Evolutionary conservation across 2,888 invertebrate genomes (phyloP), one percentile per base, ranked within the genome.

Genomic region (Chorisops tibialis): DNA sequence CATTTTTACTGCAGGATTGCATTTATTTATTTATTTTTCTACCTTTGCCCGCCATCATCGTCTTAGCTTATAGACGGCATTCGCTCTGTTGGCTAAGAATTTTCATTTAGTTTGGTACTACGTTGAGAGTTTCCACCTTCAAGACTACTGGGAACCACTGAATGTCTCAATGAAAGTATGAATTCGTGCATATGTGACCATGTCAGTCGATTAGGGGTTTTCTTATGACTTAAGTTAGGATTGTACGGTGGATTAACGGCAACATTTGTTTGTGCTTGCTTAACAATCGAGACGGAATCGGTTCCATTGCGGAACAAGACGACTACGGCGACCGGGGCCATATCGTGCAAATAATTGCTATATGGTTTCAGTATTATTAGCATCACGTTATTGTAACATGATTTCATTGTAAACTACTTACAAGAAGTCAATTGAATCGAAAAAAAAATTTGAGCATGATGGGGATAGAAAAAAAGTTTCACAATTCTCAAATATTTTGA

Each of bases 361-460:
- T 56, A 56, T 43, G 18, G 24, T 21, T 56, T 45, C 12, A 12
- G 45, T 56, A 30, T 45, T 56, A 56, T 56, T 56, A 56, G 56
- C 56, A 56, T 56, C 56, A 56, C 56, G 56, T 56, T 56, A 56
- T 56, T 56, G 43, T 35, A 45, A 56, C 56, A 56, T 56, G 56
- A 56, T 30, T 56, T 56, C 35, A 11, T 45, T 56, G 43, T 45
- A 43, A 45, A 30, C 7, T 30, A n/a, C n/a, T n/a, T n/a, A n/a
- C n/a, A n/a, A n/a, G n/a, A n/a, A n/a, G n/a, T n/a, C n/a, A n/a
- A n/a, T n/a, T n/a, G n/a, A n/a, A n/a, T n/a, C n/a, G n/a, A n/a
- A n/a, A n/a, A n/a, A n/a, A n/a, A n/a, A n/a, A n/a, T n/a, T n/a
- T n/a, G n/a, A n/a, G n/a, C n/a, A n/a, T n/a, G n/a, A n/a, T n/a